Base-by-base conservation (phyloP, 2,797 vertebrate species). In the Eulemur coronatus region DNA sequence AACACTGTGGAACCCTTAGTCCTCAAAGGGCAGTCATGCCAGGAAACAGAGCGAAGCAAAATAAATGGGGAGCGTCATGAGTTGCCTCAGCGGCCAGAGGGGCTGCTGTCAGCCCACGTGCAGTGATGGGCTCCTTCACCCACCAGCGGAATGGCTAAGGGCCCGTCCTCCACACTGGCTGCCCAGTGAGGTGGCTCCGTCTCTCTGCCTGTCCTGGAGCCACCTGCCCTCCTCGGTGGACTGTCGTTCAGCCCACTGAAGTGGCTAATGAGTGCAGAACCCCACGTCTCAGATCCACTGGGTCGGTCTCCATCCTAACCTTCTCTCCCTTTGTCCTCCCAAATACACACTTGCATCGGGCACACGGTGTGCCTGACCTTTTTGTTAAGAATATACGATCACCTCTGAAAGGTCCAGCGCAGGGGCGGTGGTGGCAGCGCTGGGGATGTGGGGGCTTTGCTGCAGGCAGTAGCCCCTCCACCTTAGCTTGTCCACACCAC, bases 351-450 rank as follows among this genome's bases (percentile, higher is more conserved):
- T 79, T 57, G 2, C 7, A 61, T 59, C 73, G 85, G 70, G 94
- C 20, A 61, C 63, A 24, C 15, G 6, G 7, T 17, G n/a, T 4
- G 5, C 48, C 35, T n/a, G 69, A 72, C 9, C n/a, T 79, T 63
- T 80, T 38, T 50, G 59, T 90, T 73, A 91, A 63, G 82, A 92
- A 91, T 35, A 79, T 15, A 4, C 3, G 35, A 52, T 79, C 50
- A 28, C 30, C 38, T 92, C 35, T 57, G 48, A 38, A 4, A 38
- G 69, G 30, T 30, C 24, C 55, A 43, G 38, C 17, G 17, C 43
- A 26, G 4, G 35, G 50, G 48, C 11, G 22, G 73, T 22, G 9
- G 35, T 7, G 6, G 24, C 22, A 63, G 35, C 1, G 24, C 26
- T 17, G 14, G 17, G 24, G 52, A 41, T 18, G 41, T 50, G 7